Evolutionary conservation across 2,888 invertebrate genomes (phyloP).

Genomic region (Chalcosyrphus nemorum): DNA sequence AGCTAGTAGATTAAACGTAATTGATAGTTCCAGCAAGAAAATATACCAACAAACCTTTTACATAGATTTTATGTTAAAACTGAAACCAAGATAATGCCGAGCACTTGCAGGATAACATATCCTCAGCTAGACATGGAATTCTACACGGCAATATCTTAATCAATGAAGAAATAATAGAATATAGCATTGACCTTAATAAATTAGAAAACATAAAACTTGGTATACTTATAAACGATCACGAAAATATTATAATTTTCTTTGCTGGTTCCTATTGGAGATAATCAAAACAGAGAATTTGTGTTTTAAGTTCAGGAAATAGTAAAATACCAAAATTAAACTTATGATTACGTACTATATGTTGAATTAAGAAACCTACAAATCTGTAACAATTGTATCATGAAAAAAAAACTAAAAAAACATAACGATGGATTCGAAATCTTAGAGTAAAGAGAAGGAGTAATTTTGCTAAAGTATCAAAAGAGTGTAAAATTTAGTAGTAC

Average conservation of each 20-base stretch:
- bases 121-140: conserved; percentile 22
- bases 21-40: background rate
- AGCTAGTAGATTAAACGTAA: background rate
- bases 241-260: conserved; percentile 9
- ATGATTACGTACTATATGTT: background rate
- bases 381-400: background rate
- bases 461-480: too few relatives aligned
- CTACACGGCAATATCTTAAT: conserved; percentile 27
- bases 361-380: background rate
- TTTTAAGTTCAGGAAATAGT: background rate
- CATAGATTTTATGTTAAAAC: conserved; percentile 18
- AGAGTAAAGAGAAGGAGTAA: too few relatives aligned
- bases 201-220: conserved; percentile 31
- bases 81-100: conserved; percentile 40
- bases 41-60: conserved; percentile 7
- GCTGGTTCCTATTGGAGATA: background rate
- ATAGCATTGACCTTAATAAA: background rate
- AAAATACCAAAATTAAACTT: background rate
- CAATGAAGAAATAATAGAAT: conserved; percentile 36
- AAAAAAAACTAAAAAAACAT: background rate
- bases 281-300: background rate
- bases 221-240: background rate
- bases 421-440: background rate
- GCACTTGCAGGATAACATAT: conserved; percentile 33
- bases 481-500: too few relatives aligned